A percentile compares a stretch with the other conserved stretches of the same genome.
Evolutionary conservation across 1,140 invertebrate species (phyloP).

Genomic region (Globodera ellingtonae): DNA sequence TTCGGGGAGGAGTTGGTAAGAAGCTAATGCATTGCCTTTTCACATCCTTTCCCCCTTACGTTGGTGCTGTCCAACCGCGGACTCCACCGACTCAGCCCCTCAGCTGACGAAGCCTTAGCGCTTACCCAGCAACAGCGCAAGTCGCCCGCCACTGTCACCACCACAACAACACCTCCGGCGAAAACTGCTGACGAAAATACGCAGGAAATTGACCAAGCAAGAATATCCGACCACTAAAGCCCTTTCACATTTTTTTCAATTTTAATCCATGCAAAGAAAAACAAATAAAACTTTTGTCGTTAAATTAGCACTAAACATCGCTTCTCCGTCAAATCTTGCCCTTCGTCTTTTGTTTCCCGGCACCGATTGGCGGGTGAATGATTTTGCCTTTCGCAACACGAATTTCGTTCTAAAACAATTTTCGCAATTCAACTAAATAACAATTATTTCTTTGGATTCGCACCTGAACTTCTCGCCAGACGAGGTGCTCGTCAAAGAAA

Average conservation of each 20-base stretch:
- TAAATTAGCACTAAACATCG: not conserved
- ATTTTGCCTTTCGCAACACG: conserved; percentile 59
- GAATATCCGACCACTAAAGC: too few species aligned
- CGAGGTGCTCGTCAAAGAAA: conserved; percentile 62
- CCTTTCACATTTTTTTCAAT: too few species aligned
- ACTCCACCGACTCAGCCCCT: not conserved
- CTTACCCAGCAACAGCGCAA: not conserved
- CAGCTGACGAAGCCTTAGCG: not conserved
- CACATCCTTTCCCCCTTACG: conserved; percentile 15
- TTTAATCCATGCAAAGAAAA: too few species aligned
- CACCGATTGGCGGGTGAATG: conserved; percentile 57
- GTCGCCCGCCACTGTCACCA: not conserved
- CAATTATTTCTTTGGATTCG: not conserved
- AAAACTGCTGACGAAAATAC: not conserved
- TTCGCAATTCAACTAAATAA: too few species aligned
- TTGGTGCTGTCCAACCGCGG: conserved; percentile 26
- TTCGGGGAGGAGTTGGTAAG: conserved; percentile 33
- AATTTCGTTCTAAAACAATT: conserved; percentile 52
- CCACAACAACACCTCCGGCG: not conserved
- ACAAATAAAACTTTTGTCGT: too few species aligned
- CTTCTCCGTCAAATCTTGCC: conserved; percentile 17
- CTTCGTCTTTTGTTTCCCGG: conserved; percentile 57
- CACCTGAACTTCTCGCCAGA: conserved; percentile 58
- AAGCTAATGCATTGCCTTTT: conserved; percentile 21
- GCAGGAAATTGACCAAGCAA: too few species aligned